phyloP scores from a whole-genome alignment of 2,797 vertebrate genomes.

The Corythornis leucogaster region DNA sequence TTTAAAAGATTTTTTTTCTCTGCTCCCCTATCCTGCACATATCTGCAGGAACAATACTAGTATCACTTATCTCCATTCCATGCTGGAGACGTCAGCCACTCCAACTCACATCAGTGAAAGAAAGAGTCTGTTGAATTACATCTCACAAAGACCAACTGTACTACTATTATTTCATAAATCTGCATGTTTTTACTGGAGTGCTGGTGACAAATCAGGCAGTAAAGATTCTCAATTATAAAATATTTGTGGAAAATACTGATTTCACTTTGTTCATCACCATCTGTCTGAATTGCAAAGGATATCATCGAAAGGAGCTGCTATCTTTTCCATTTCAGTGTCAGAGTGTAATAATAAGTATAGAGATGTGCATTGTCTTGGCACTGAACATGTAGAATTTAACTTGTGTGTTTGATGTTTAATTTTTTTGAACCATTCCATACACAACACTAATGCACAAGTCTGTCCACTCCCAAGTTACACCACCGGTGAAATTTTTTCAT shows the following conservation, averaged over 20 bases:
- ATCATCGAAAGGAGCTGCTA: slow-evolving; percentile 50
- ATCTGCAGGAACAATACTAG: not conserved
- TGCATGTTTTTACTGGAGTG: slow-evolving; percentile 46
- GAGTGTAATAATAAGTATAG: not conserved
- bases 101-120: not conserved
- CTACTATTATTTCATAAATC: slow-evolving; percentile 34
- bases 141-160: slow-evolving; percentile 6
- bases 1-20: not conserved
- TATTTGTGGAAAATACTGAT: slow-evolving; percentile 53
- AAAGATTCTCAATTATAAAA: slow-evolving; percentile 18
- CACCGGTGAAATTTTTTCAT: not conserved
- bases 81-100: not conserved
- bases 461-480: not conserved
- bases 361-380: not conserved
- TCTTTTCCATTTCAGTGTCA: slow-evolving; percentile 15
- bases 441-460: not conserved
- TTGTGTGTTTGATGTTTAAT: not conserved
- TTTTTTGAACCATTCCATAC: not conserved
- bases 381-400: not conserved
- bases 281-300: slow-evolving; percentile 16
- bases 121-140: not conserved
- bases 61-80: not conserved
- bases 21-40: not conserved
- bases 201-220: slow-evolving; percentile 27
- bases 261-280: slow-evolving; percentile 51